Evolutionary conservation across 2,113 vertebrate species (phyloP), one percentile per base, ranked within the genome.

Genomic region (Pithys albifrons): DNA sequence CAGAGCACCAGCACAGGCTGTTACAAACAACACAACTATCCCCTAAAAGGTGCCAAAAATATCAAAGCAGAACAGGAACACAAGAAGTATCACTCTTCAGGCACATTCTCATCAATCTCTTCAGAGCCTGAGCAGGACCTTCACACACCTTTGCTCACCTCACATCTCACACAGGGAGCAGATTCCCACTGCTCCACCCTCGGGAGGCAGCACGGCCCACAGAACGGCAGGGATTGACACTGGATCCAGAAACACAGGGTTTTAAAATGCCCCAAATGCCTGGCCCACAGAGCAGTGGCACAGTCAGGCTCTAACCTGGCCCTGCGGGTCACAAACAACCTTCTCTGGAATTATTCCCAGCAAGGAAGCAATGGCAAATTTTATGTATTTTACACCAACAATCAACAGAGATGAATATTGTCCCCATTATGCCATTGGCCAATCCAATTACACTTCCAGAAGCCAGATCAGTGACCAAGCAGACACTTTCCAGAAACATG

Each of bases 161-260:
- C 31, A 1, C 7, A 1, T 19, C 79, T 62, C 48, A 31, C 2
- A 7, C 0, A 0, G 9, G 37, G 27, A 52, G 43, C 58, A 41
- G 57, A 79, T 45, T 45, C 41, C n/a, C 33, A 14, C 22, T 24
- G 12, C 19, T 46, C 39, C 22, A 3, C 28, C 23, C 16, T 28
- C 7, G 4, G 27, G 22, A 39, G 28, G 37, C 20, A 65, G 25
- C 45, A 28, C 0, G 2, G 71, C 58, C 46, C 28, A 52, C 12
- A n/a, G 54, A 43, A n/a, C 55, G 7, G 23, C n/a, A 3, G 3
- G 10, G 65, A 16, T 29, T 55, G 75, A 72, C 8, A 51, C 3
- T 14, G 6, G 14, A 49, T 22, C 76, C 23, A 43, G 23, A 71
- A 69, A 2, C 10, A 62, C 4, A 1, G 41, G n/a, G 25, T 2